Base-by-base conservation (phyloP, 2,888 invertebrate genomes). In the Hypolimnas misippus region DNA sequence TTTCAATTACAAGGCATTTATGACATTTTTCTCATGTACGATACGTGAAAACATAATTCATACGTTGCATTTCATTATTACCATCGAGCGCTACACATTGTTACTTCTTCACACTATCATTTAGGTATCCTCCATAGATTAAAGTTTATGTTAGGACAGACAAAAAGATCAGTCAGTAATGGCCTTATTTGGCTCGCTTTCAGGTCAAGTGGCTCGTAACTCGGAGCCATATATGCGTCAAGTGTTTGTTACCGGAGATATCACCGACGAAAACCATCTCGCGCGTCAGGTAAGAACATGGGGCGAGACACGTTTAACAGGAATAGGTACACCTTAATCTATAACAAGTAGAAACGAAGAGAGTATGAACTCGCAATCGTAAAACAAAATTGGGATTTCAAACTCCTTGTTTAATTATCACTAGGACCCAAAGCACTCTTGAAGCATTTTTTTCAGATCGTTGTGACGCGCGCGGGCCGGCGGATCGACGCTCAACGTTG, bases 191-290 rank as follows among this genome's bases (percentile, higher is more conserved):
- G 85, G 78, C 80, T 88, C 85, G 76, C 81, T 92, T 90, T 79
- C 91, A 93, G 92, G 97, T 73, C 94, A 95, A 73, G 98, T 99
- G 77, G 99, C 99, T 62, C 95, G 95, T 78, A 97, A 96, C 88
- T 97, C 96, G 76, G 99, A 99, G 93, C 99, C 99, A 40, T 95
- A 96, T 81, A 98, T 99, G 94, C 95, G 98, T 75, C 99, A 99
- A 94, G 99, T 98, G 72, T 96, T 96, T 84, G 94, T 96, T 65
- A 94, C 95, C 63, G 95, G 96, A 63, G 94, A 94, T 78, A 91
- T 92, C 74, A 89, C 93, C 69, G 93, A 93, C 76, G 92, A 93
- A 72, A 91, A 88, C 57, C 93, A 93, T 67, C 94, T 96, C 58
- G 90, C 94, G 67, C 92, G 94, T 75, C 94, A 96, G 94, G 96